Percentiles rank a stretch among this genome's conserved stretches.
These are phyloP conservation scores for Rhamphomyia laevipes DNA, from an alignment of 2,888 invertebrate species.

Conservation along the genomic window DNA sequence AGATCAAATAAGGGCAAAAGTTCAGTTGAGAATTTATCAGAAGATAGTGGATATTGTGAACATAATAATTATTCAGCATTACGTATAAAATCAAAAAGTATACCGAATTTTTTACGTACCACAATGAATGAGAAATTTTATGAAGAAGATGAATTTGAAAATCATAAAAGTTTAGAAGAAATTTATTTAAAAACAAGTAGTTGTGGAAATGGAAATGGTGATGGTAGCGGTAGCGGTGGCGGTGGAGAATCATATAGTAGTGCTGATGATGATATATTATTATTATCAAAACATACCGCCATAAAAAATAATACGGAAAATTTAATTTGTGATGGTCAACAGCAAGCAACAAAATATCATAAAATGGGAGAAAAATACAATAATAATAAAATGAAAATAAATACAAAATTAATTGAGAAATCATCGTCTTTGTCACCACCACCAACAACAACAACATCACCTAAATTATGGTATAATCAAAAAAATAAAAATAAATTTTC, in stretches of 20 bases:
- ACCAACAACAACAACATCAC: too few species aligned
- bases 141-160: slow-evolving; percentile 31
- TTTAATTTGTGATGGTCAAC: neutral
- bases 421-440: too few species aligned
- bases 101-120: slow-evolving; percentile 34
- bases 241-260: slow-evolving; percentile 25
- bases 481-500: neutral
- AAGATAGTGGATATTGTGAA: slow-evolving; percentile 69
- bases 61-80: slow-evolving; percentile 3
- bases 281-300: slow-evolving; percentile 2
- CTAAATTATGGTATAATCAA: neutral
- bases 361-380: too few species aligned
- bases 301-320: neutral
- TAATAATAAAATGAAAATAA: too few species aligned
- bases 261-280: slow-evolving; percentile 31
- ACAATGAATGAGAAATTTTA: slow-evolving; percentile 29
- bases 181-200: slow-evolving; percentile 5
- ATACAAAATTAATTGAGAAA: too few species aligned
- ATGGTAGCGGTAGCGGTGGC: neutral
- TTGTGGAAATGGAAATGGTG: neutral
- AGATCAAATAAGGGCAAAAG: slow-evolving; percentile 35
- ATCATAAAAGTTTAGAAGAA: slow-evolving; percentile 20
- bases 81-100: slow-evolving; percentile 36
- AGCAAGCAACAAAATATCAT: neutral
- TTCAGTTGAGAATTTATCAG: slow-evolving; percentile 66